Base-by-base conservation (phyloP, 2,888 invertebrate genomes). In the Andrena bucephala region DNA sequence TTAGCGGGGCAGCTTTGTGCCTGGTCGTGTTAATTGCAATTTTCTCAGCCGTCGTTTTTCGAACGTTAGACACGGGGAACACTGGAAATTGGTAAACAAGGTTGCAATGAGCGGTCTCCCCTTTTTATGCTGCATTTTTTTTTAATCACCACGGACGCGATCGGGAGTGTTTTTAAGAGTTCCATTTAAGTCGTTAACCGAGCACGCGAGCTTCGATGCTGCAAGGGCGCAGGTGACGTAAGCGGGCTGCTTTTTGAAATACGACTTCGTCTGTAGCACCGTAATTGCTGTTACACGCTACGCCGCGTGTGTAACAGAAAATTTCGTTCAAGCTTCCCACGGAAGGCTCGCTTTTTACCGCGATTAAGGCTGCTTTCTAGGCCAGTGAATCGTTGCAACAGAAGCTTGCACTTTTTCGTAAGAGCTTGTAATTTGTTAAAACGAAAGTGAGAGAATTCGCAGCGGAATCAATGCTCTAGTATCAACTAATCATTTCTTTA, bases 221-320 rank as follows among this genome's bases (percentile, higher is more conserved):
- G 62, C 77, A 76, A 81, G 62, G 76, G 74, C 74, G 74, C 50
- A 62, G 59, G 66, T 84, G 81, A 86, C 74, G 81, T 57, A 74
- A 76, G 36, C 66, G 52, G 24, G 63, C 57, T 29, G 60, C 29
- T 66, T 81, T 84, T 83, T 75, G 59, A 81, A 70, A 73, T 29
- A 60, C 69, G 48, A 50, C 63, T 48, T 62, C 65, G 50, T 76
- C 63, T 52, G 48, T 33, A 82, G 63, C 50, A 75, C 68, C 4
- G 57, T 77, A 66, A 80, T 66, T 65, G 36, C 10, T 48, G 50
- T 42, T 63, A 52, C 72, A 63, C 6, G 68, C 50, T 2, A 36
- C 16, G 16, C 42, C 2, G 33, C 27, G 59, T 20, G 68, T 59
- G 68, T 8, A 48, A 68, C 8, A 36, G 20, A 65, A 10, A 68